A percentile compares a stretch with the other conserved stretches of the same genome.
Conservation (phyloP, 2,888 invertebrate genomes). For the Thymelicus lineola region DNA sequence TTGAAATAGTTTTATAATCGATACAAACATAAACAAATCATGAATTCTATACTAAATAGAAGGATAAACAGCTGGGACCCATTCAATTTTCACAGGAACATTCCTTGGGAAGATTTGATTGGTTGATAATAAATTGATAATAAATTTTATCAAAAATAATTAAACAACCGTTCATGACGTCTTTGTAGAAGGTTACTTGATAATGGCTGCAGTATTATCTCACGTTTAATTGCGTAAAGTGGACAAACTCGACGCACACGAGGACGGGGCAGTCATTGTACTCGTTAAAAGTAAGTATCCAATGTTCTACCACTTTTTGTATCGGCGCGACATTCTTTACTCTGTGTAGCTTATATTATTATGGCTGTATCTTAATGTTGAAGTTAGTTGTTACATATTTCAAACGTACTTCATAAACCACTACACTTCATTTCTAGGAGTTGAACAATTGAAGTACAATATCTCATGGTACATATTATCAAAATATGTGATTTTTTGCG, state of each 20-base stretch:
- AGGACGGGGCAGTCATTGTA: constrained; percentile 43
- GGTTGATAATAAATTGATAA: constrained; percentile 5
- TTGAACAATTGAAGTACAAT: too few relatives aligned
- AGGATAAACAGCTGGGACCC: too few relatives aligned
- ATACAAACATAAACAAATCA: too few relatives aligned
- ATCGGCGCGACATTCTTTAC: constrained; percentile 40
- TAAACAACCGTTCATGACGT: constrained; percentile 13
- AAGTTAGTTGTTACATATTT: neutral
- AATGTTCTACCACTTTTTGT: constrained; percentile 41
- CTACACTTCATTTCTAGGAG: too few relatives aligned
- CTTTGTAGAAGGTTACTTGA: constrained; percentile 17
- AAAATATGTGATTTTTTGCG: too few relatives aligned
- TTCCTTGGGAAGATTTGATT: too few relatives aligned
- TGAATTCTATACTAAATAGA: too few relatives aligned
- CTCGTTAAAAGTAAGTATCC: constrained; percentile 45
- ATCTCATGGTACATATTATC: too few relatives aligned
- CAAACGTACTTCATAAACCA: too few relatives aligned
- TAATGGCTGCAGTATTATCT: constrained; percentile 28
- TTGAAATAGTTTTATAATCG: too few relatives aligned
- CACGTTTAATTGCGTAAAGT: constrained; percentile 39
- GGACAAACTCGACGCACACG: constrained; percentile 39
- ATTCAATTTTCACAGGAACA: too few relatives aligned
- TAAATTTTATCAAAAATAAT: neutral
- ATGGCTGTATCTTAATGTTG: constrained; percentile 32
- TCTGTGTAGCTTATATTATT: neutral